Percentiles rank a stretch among this genome's conserved stretches.
Conservation (phyloP, 2,888 invertebrate species). For the Muscina levida region DNA sequence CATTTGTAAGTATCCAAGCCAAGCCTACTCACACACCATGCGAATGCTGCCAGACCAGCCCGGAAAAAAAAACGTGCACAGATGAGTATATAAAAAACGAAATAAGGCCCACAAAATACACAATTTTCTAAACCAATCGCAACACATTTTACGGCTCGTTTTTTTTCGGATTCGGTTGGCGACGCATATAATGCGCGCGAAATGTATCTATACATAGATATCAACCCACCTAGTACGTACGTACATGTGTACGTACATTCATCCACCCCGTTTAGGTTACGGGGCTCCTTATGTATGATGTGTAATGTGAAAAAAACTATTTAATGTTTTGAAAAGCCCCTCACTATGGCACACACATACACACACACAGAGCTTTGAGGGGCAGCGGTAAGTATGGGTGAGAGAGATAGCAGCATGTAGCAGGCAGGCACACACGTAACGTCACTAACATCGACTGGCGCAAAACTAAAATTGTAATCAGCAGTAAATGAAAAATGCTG, state of each 20-base stretch:
- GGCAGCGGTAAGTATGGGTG: background rate
- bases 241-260: slow-evolving; percentile 13
- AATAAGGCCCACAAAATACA: slow-evolving; percentile 68
- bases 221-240: background rate
- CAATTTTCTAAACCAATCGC: slow-evolving; percentile 78
- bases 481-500: slow-evolving; percentile 36
- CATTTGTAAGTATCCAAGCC: slow-evolving; percentile 68
- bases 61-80: background rate
- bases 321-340: slow-evolving; percentile 12
- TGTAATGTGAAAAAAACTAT: slow-evolving; percentile 21
- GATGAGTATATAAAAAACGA: slow-evolving; percentile 61
- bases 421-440: background rate
- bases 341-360: background rate
- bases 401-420: slow-evolving; percentile 13
- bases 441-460: background rate
- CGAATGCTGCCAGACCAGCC: background rate
- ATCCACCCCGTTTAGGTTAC: background rate
- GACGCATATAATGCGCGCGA: slow-evolving; percentile 68
- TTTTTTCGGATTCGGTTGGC: slow-evolving; percentile 65
- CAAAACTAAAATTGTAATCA: slow-evolving; percentile 33
- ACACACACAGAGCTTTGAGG: background rate
- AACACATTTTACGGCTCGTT: slow-evolving; percentile 68
- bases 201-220: background rate
- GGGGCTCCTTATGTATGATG: slow-evolving; percentile 4
- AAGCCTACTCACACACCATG: slow-evolving; percentile 74